Evolutionary conservation across 2,888 invertebrate species (phyloP).

Genomic region (Coleophora flavipennella): DNA sequence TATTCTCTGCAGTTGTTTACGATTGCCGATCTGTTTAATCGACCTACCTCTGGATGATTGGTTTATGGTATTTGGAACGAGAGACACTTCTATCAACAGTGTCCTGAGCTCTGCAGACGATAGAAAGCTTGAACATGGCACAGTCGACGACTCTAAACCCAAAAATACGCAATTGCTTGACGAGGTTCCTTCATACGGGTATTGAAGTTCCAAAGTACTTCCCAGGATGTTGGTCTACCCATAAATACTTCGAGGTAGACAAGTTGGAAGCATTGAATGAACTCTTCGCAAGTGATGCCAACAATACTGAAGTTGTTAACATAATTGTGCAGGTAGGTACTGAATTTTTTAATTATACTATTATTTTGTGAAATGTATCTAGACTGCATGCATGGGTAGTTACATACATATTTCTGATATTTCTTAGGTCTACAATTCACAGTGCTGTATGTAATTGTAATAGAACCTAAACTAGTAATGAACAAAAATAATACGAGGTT

Average conservation of each 20-base stretch:
- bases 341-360: constrained; percentile 3
- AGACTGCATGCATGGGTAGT: no score
- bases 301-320: constrained; percentile 40
- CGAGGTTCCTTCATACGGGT: constrained; percentile 67
- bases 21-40: no score
- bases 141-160: constrained; percentile 35
- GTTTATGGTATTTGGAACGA: no score
- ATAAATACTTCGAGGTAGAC: constrained; percentile 58
- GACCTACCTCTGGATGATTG: constrained; percentile 22
- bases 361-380: no score
- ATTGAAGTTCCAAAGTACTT: constrained; percentile 67
- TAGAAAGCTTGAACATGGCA: constrained; percentile 27
- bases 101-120: background rate
- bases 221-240: constrained; percentile 69
- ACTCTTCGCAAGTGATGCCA: constrained; percentile 21
- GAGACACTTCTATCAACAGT: no score
- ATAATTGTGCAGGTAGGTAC: constrained; percentile 52
- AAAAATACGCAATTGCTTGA: constrained; percentile 46
- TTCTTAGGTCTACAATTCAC: no score
- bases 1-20: constrained; percentile 34
- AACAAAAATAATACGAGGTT: no score
- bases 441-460: no score
- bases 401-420: background rate
- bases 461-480: no score
- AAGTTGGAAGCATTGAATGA: constrained; percentile 50